A percentile compares a stretch with the other conserved stretches of the same genome.
These are phyloP conservation scores for Anhinga anhinga DNA, from an alignment of 2,113 vertebrate genomes.

Conservation along the genomic window DNA sequence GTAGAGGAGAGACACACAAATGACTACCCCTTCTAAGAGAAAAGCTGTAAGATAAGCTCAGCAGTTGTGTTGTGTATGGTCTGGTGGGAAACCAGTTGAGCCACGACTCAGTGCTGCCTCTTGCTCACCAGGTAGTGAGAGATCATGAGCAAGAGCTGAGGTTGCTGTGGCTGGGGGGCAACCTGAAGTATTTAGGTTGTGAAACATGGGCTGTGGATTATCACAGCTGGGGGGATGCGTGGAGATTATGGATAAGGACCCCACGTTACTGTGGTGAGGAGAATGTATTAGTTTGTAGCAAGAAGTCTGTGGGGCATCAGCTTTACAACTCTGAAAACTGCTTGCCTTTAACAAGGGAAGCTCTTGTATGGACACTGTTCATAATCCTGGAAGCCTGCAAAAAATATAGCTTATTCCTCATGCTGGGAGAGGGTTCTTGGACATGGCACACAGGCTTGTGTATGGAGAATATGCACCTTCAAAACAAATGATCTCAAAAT, in stretches of 20 bases:
- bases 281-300: neutral
- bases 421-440: neutral
- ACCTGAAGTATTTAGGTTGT: neutral
- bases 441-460: neutral
- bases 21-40: neutral
- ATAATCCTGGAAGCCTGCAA: neutral
- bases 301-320: neutral
- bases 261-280: neutral
- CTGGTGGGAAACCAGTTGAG: neutral
- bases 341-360: neutral
- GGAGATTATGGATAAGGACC: neutral
- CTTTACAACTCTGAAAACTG: neutral
- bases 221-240: fast-evolving
- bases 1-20: neutral
- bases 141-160: neutral
- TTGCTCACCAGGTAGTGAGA: neutral
- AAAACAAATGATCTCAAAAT: neutral
- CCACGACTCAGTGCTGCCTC: neutral
- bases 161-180: neutral
- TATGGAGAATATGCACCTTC: neutral
- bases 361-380: neutral
- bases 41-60: neutral
- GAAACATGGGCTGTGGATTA: neutral
- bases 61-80: neutral
- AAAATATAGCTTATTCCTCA: neutral